These are phyloP conservation scores for Thunnus maccoyii DNA, from an alignment of 2,113 vertebrate species.

Conservation along the genomic window DNA sequence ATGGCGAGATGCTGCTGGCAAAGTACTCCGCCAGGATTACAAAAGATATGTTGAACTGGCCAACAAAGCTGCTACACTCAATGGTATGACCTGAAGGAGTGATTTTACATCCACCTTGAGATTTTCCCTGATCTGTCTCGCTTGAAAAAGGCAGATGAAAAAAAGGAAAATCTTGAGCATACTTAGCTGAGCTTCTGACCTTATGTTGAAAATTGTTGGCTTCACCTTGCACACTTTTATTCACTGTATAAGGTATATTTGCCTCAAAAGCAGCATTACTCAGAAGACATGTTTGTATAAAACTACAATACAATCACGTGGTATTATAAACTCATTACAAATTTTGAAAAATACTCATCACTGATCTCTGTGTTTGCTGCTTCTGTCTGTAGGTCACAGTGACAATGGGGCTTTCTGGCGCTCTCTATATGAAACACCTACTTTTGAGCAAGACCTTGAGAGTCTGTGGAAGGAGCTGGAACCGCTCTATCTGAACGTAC, in stretches of 20 bases:
- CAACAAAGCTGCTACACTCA: slow-evolving; percentile 92
- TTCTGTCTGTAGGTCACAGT: slow-evolving; percentile 82
- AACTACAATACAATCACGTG: neutral
- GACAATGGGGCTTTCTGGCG: slow-evolving; percentile 95
- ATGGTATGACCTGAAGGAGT: slow-evolving; percentile 86
- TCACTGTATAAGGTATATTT: too few relatives aligned
- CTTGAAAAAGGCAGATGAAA: neutral
- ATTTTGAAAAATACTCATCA: neutral
- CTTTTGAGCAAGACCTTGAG: slow-evolving; percentile 93
- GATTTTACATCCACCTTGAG: neutral
- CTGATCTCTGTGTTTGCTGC: slow-evolving; percentile 1
- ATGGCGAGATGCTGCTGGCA: slow-evolving; percentile 93
- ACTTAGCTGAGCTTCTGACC: too few relatives aligned
- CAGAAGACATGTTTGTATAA: neutral
- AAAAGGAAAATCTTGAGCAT: too few relatives aligned
- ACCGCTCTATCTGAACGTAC: slow-evolving; percentile 93
- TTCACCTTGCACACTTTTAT: too few relatives aligned
- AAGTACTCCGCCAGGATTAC: slow-evolving; percentile 86
- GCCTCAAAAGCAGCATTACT: neutral
- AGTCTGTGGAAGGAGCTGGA: slow-evolving; percentile 90
- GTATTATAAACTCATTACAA: neutral
- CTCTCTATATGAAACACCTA: slow-evolving; percentile 90
- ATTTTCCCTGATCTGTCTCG: neutral
- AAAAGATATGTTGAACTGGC: slow-evolving; percentile 91
- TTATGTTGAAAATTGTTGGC: too few relatives aligned